phyloP scores from a whole-genome alignment of 2,888 invertebrate species.

The Serrognathus titanus region DNA sequence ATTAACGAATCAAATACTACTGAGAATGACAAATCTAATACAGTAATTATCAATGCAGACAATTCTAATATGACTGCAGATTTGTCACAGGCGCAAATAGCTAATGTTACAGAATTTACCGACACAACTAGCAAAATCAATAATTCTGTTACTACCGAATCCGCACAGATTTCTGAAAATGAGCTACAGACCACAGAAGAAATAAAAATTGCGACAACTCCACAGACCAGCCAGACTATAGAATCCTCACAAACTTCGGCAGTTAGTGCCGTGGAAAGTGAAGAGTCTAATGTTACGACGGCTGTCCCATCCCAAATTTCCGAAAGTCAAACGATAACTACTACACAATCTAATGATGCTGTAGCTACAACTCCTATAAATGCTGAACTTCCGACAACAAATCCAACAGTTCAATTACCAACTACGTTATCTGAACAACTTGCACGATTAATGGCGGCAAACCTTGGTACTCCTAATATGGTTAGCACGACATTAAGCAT shows the following conservation, averaged over 20 bases:
- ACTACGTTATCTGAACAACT: slow-evolving; percentile 8
- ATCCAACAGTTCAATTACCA: neutral
- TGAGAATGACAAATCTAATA: no score
- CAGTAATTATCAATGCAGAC: no score
- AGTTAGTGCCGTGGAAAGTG: no score
- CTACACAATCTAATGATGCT: slow-evolving; percentile 3
- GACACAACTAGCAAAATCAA: no score
- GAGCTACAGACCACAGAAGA: slow-evolving; percentile 48
- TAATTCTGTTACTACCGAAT: no score
- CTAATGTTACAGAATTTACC: no score
- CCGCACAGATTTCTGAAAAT: slow-evolving; percentile 39
- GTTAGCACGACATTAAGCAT: slow-evolving; percentile 46
- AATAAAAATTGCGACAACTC: slow-evolving; percentile 23
- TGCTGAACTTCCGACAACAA: slow-evolving; percentile 1
- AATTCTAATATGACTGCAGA: no score
- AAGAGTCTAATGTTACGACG: no score
- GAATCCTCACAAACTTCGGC: no score
- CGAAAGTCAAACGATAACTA: neutral
- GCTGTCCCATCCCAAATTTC: neutral
- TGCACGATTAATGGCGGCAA: slow-evolving; percentile 11
- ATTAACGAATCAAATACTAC: no score
- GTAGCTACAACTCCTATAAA: slow-evolving; percentile 1
- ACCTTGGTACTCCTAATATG: slow-evolving; percentile 42
- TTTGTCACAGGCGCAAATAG: no score
- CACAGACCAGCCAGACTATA: neutral